phyloP scores from a whole-genome alignment of 1,140 invertebrate species.

The Glossosoma conforme region DNA sequence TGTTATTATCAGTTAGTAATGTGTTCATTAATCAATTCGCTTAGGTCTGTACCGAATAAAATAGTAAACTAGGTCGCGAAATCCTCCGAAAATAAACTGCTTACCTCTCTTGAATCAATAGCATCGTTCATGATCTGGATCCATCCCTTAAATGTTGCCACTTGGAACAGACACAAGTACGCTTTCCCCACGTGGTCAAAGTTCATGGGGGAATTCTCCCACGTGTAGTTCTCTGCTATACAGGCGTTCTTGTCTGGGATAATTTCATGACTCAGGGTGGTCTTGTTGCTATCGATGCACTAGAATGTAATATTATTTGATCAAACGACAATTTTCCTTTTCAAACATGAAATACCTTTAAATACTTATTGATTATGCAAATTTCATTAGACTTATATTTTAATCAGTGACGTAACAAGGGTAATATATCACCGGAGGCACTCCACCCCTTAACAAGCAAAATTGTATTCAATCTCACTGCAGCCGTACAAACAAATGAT shows the following conservation, averaged over 20 bases:
- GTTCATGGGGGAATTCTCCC: conserved; percentile 96
- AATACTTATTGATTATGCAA: background rate
- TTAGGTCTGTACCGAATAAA: too few relatives aligned
- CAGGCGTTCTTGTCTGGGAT: conserved; percentile 82
- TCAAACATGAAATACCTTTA: background rate
- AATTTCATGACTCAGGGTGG: conserved; percentile 75
- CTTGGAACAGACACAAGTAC: conserved; percentile 96
- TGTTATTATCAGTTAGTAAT: too few relatives aligned
- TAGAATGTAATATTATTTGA: conserved; percentile 52
- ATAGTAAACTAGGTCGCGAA: too few relatives aligned
- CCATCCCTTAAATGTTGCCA: conserved; percentile 95
- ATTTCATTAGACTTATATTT: conserved; percentile 7
- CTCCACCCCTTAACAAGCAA: background rate
- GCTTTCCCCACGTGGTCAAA: conserved; percentile 98
- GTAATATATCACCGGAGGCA: background rate
- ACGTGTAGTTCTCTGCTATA: conserved; percentile 82
- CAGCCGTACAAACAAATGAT: too few relatives aligned
- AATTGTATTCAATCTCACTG: too few relatives aligned
- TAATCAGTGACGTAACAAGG: conserved; percentile 13
- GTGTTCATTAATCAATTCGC: too few relatives aligned
- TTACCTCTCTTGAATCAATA: conserved; percentile 89
- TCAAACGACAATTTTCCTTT: too few relatives aligned
- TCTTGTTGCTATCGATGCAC: conserved; percentile 82
- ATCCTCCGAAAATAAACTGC: too few relatives aligned
- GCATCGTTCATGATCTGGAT: conserved; percentile 97